A percentile compares a stretch with the other conserved stretches of the same genome.
phyloP scores from a whole-genome alignment of 2,113 vertebrate species.

The Procavia capensis region DNA sequence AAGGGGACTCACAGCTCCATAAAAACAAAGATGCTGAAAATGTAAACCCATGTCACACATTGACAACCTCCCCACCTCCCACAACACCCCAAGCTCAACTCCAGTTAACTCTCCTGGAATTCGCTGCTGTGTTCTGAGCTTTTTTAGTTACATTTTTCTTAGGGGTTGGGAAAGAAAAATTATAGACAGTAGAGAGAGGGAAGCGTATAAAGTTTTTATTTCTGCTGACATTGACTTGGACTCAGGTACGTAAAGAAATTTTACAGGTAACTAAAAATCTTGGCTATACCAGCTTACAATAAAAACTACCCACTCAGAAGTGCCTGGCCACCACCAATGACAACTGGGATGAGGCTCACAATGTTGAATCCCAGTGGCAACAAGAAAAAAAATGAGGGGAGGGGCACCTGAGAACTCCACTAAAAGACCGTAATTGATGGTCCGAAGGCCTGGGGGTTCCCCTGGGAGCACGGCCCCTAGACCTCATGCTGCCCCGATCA shows the following conservation, averaged over 20 bases:
- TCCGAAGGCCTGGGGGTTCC: no score
- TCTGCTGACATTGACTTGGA: neutral
- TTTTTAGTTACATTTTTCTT: neutral
- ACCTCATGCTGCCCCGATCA: no score
- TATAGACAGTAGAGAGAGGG: neutral
- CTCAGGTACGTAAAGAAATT: neutral
- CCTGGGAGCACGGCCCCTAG: no score
- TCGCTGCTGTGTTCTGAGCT: neutral
- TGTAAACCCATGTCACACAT: neutral
- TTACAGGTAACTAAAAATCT: slow-evolving; percentile 21
- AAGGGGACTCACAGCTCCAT: neutral
- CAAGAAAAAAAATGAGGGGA: no score
- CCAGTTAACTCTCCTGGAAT: neutral
- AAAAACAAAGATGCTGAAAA: neutral
- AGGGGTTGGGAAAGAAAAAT: fast-evolving
- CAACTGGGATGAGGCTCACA: no score
- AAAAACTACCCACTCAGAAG: neutral
- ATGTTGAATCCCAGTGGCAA: no score
- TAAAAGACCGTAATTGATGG: no score
- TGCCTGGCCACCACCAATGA: no score
- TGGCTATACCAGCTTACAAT: neutral
- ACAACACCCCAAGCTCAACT: neutral
- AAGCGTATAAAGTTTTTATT: slow-evolving; percentile 20
- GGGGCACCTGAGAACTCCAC: no score
- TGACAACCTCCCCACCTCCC: neutral